Conservation (phyloP, 2,888 invertebrate species). For the Yponomeuta evonymella region DNA sequence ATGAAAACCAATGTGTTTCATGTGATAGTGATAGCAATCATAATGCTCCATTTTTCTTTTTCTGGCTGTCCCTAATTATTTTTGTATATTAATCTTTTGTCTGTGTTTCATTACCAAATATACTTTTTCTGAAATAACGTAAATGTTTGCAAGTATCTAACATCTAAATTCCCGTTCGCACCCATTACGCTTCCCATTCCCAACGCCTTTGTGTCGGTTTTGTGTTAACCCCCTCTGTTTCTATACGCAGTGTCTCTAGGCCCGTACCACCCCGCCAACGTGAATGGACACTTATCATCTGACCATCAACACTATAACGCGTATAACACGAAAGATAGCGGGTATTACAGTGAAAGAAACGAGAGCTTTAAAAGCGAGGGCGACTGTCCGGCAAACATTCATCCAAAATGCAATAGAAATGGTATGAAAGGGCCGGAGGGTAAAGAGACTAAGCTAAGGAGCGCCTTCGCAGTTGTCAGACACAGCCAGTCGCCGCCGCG, state of each 20-base stretch:
- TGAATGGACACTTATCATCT: constrained; percentile 66
- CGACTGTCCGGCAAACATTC: constrained; percentile 70
- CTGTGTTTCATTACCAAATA: no score
- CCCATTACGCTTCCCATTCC: constrained; percentile 74
- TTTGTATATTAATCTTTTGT: no score
- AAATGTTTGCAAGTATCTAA: constrained; percentile 9
- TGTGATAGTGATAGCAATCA: no score
- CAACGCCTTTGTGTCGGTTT: constrained; percentile 77
- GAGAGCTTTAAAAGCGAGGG: constrained; percentile 55
- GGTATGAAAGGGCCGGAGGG: constrained; percentile 60
- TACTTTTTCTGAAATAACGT: no score
- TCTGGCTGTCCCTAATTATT: no score
- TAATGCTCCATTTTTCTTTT: no score
- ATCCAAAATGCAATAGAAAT: constrained; percentile 62
- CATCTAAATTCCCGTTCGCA: constrained; percentile 37
- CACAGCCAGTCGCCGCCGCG: constrained; percentile 78
- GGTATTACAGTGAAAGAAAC: constrained; percentile 69
- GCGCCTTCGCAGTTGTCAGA: constrained; percentile 79
- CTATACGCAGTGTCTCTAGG: constrained; percentile 67
- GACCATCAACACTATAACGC: constrained; percentile 65
- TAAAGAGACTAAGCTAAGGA: constrained; percentile 74
- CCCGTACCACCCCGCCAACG: constrained; percentile 68
- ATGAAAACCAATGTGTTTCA: no score
- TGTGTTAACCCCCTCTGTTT: constrained; percentile 63
- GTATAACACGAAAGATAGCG: constrained; percentile 72